Percentiles rank a stretch among this genome's conserved stretches.
phyloP scores from a whole-genome alignment of 2,113 vertebrate genomes.

The Aphelocoma coerulescens region DNA sequence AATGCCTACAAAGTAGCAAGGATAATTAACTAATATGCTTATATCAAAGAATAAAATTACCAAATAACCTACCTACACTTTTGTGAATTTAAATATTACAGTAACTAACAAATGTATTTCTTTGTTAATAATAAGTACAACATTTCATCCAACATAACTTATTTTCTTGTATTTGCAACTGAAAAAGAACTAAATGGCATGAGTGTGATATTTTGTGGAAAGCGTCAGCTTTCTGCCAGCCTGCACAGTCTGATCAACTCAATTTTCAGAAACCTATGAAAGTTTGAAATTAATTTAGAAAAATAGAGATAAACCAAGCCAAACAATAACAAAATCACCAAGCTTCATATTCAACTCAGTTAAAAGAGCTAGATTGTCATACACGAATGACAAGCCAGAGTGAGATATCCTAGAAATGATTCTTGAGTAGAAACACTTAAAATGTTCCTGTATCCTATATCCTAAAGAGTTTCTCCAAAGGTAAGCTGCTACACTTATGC shows the following conservation, averaged over 20 bases:
- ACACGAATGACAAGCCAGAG: not conserved
- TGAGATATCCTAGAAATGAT: not conserved
- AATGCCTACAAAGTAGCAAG: not conserved
- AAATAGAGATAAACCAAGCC: not conserved
- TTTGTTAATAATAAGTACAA: not conserved
- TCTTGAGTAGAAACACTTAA: not conserved
- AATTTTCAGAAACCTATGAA: not conserved
- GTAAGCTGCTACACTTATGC: not conserved
- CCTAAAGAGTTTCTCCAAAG: not conserved
- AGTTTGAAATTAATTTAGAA: not conserved
- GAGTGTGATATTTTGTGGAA: not conserved
- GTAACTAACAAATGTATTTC: not conserved
- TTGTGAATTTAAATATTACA: not conserved
- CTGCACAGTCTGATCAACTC: not conserved
- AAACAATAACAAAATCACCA: not conserved
- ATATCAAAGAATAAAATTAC: not conserved
- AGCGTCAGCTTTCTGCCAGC: not conserved
- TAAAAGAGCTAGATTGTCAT: not conserved
- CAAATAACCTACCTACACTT: not conserved
- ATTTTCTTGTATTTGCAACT: not conserved
- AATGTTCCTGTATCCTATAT: not conserved
- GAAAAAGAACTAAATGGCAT: not conserved
- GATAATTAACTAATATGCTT: not conserved
- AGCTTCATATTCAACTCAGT: not conserved
- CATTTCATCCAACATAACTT: not conserved